Conservation (phyloP, 2,113 vertebrate species). For the Amphiprion ocellaris region DNA sequence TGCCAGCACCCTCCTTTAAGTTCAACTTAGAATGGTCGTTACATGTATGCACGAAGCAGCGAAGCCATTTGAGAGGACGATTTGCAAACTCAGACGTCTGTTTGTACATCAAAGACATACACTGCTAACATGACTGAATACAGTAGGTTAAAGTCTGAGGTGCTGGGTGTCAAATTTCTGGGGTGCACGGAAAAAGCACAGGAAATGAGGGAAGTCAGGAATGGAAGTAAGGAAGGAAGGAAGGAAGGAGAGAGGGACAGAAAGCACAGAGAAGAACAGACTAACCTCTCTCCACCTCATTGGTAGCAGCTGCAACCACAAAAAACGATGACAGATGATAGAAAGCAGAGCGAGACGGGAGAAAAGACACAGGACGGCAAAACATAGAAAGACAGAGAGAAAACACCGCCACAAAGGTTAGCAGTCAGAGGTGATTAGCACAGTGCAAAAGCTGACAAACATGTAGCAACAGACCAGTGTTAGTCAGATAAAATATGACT, state of each 20-base stretch:
- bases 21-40: background rate
- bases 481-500: slow-evolving; percentile 21
- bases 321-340: slow-evolving; percentile 80
- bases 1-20: background rate
- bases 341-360: slow-evolving; percentile 79
- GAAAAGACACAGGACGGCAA: slow-evolving; percentile 79
- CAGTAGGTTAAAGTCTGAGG: slow-evolving; percentile 22
- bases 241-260: slow-evolving; percentile 48
- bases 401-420: slow-evolving; percentile 75
- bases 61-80: slow-evolving; percentile 24
- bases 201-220: slow-evolving; percentile 56
- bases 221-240: slow-evolving; percentile 31
- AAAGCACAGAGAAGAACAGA: slow-evolving; percentile 81
- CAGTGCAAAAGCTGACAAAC: slow-evolving; percentile 75
- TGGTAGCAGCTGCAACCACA: slow-evolving; percentile 97
- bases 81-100: slow-evolving; percentile 5
- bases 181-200: slow-evolving; percentile 50
- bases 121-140: slow-evolving; percentile 41
- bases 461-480: slow-evolving; percentile 56
- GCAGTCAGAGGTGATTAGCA: slow-evolving; percentile 79
- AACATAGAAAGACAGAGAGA: slow-evolving; percentile 68
- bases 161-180: slow-evolving; percentile 12
- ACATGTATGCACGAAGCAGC: slow-evolving; percentile 32
- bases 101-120: slow-evolving; percentile 57
- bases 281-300: slow-evolving; percentile 99